These are phyloP conservation scores for Silurus lanzhouensis DNA, from an alignment of 2,797 vertebrate genomes.

Conservation along the genomic window DNA sequence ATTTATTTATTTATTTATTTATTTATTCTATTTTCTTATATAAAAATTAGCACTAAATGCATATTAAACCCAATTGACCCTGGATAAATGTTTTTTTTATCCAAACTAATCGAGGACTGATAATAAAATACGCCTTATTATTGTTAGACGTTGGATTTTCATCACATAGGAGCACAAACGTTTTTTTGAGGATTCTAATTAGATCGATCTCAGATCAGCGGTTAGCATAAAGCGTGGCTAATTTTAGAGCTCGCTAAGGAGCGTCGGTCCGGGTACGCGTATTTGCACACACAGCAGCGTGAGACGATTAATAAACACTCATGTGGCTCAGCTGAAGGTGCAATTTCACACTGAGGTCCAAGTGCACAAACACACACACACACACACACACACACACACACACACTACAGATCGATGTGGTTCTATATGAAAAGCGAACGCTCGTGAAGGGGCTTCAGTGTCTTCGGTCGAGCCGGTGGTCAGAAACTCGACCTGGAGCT, in stretches of 20 bases:
- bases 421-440: neutral
- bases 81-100: no score
- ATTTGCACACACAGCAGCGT: constrained; percentile 37
- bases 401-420: constrained; percentile 1
- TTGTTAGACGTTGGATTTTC: no score
- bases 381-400: constrained; percentile 1
- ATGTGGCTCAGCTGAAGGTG: neutral
- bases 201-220: constrained; percentile 60
- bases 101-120: no score
- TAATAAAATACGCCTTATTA: no score
- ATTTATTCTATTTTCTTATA: neutral
- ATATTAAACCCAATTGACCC: neutral
- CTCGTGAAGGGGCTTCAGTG: neutral
- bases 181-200: constrained; percentile 59
- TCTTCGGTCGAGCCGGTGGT: neutral
- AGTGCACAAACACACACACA: neutral
- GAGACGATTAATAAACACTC: constrained; percentile 4
- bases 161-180: no score
- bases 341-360: neutral
- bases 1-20: neutral
- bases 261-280: constrained; percentile 34
- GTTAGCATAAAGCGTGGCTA: constrained; percentile 64
- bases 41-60: neutral
- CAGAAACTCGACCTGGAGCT: constrained; percentile 21
- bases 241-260: constrained; percentile 54